Evolutionary conservation across 2,888 invertebrate genomes (phyloP).

Genomic region (Scotopteryx bipunctaria): DNA sequence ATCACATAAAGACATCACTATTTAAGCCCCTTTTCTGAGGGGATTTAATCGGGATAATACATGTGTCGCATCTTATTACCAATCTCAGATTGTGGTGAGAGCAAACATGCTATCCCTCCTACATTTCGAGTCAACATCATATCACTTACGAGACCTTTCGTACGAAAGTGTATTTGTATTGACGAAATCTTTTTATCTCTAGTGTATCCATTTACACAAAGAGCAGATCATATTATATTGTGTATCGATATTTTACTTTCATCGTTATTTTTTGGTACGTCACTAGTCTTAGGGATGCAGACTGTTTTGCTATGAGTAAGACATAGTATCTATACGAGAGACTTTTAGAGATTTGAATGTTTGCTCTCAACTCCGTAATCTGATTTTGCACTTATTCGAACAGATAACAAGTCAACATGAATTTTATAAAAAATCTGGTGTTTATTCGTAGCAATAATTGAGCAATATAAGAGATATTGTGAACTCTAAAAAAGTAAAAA

Average conservation of each 20-base stretch:
- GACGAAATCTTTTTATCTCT: slow-evolving; percentile 66
- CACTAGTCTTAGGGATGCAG: slow-evolving; percentile 24
- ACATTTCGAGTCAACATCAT: slow-evolving; percentile 71
- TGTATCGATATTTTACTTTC: slow-evolving; percentile 35
- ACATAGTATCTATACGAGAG: not conserved
- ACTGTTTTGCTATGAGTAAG: slow-evolving; percentile 8
- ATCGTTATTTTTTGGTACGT: slow-evolving; percentile 24
- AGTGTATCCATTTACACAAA: slow-evolving; percentile 54
- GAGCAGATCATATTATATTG: slow-evolving; percentile 39
- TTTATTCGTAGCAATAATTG: no score
- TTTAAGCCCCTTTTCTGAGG: slow-evolving; percentile 68
- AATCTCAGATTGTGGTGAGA: slow-evolving; percentile 75
- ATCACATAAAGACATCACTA: slow-evolving; percentile 67
- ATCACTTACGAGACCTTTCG: slow-evolving; percentile 72
- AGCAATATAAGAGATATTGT: no score
- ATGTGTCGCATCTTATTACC: slow-evolving; percentile 82
- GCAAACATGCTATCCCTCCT: slow-evolving; percentile 72
- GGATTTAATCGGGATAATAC: slow-evolving; percentile 80
- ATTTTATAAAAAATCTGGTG: no score
- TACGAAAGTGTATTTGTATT: slow-evolving; percentile 69
- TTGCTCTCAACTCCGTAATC: not conserved
- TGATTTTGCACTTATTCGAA: not conserved
- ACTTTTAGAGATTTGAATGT: slow-evolving; percentile 6
- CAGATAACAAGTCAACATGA: no score
- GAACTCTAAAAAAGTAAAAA: no score